phyloP scores from a whole-genome alignment of 2,797 vertebrate species.

The Lemur catta region DNA sequence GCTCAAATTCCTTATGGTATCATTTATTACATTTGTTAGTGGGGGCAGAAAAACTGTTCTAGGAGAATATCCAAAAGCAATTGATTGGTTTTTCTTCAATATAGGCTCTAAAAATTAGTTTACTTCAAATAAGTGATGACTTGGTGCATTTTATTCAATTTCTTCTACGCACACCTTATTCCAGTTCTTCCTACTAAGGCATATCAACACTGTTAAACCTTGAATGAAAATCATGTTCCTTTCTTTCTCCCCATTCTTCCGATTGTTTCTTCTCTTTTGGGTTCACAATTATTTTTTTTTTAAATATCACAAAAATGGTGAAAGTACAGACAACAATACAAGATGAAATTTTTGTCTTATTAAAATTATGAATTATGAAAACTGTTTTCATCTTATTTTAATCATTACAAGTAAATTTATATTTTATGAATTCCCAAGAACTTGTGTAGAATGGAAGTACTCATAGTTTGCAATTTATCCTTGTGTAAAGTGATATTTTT shows the following conservation, averaged over 20 bases:
- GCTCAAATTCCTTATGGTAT: not conserved
- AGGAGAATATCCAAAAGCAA: slow-evolving; percentile 35
- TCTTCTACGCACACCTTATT: not conserved
- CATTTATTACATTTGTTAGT: slow-evolving; percentile 30
- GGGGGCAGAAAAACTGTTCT: not conserved
- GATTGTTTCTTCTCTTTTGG: not conserved
- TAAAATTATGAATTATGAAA: not conserved
- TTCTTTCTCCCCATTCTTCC: not conserved
- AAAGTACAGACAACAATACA: not conserved
- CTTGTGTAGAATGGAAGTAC: not conserved
- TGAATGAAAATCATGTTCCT: not conserved
- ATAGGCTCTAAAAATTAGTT: not conserved
- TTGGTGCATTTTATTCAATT: not conserved
- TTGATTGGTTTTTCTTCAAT: not conserved
- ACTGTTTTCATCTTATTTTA: not conserved
- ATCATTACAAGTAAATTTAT: not conserved
- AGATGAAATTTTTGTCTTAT: not conserved
- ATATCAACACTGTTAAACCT: not conserved
- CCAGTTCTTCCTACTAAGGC: not conserved
- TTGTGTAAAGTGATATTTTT: not conserved
- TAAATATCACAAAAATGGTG: not conserved
- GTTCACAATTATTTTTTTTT: not conserved
- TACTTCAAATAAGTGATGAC: not conserved
- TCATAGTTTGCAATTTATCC: not conserved
- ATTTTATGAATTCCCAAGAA: not conserved